phyloP scores from a whole-genome alignment of 2,888 invertebrate species.

The Glyphotaelius pellucidus region DNA sequence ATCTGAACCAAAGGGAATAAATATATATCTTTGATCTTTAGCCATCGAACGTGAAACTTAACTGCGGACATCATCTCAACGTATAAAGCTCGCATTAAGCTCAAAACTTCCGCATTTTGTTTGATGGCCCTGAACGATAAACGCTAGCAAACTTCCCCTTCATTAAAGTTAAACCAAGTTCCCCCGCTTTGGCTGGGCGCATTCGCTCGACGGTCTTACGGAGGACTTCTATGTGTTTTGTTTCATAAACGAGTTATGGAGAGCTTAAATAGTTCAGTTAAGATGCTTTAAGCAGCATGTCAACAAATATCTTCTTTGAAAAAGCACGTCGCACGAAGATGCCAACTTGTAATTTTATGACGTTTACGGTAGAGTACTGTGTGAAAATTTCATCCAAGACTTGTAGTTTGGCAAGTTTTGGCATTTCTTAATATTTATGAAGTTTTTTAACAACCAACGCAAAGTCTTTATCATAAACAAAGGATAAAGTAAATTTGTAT shows the following conservation, averaged over 20 bases:
- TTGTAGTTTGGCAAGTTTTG: neutral
- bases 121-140: neutral
- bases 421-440: neutral
- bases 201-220: neutral
- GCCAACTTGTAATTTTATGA: neutral
- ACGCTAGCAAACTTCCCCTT: neutral
- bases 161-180: neutral
- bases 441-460: too few relatives aligned
- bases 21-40: neutral
- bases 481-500: too few relatives aligned
- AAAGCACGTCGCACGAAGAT: neutral
- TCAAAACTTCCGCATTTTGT: neutral
- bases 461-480: too few relatives aligned
- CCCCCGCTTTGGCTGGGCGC: neutral
- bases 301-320: neutral
- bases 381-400: neutral
- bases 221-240: neutral
- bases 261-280: neutral
- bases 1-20: too few relatives aligned
- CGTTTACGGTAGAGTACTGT: neutral
- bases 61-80: neutral
- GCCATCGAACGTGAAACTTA: neutral
- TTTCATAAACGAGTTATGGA: neutral
- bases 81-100: neutral
- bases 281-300: neutral